Conservation (phyloP, 2,888 invertebrate species). For the Hymenopus coronatus region DNA sequence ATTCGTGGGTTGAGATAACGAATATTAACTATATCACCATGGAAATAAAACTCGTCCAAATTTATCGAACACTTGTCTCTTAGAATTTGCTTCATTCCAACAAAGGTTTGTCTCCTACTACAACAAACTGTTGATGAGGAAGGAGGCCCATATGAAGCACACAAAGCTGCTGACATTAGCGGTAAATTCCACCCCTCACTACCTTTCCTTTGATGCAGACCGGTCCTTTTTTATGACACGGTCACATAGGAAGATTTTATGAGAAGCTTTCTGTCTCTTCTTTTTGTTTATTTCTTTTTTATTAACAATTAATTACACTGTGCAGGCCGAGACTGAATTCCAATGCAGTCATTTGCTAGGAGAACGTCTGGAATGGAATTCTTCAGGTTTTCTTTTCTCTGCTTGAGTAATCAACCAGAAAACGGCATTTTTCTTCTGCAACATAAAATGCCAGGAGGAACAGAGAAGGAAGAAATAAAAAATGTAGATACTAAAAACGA, state of each 20-base stretch:
- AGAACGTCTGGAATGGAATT: conserved; percentile 9
- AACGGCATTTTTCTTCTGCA: background rate
- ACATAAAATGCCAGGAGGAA: background rate
- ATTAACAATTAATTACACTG: background rate
- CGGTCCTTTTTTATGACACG: background rate
- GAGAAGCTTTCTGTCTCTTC: background rate
- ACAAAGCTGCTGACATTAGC: background rate
- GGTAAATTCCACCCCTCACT: background rate
- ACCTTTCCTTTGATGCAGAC: background rate
- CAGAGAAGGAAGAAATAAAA: background rate
- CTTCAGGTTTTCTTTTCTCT: background rate
- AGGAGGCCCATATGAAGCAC: background rate
- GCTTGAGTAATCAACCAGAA: background rate
- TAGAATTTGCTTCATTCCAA: no score
- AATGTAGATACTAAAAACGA: background rate
- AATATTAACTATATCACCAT: no score
- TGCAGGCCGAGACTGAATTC: background rate
- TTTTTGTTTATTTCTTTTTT: background rate
- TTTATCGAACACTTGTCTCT: no score
- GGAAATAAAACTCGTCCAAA: no score
- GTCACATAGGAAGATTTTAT: background rate
- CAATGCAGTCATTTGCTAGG: background rate
- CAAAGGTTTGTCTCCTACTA: no score
- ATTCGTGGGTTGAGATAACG: no score
- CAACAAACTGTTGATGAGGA: no score